A percentile compares a stretch with the other conserved stretches of the same genome.
These are phyloP conservation scores for Procambarus clarkii DNA, from an alignment of 1,140 invertebrate species.

Conservation along the genomic window DNA sequence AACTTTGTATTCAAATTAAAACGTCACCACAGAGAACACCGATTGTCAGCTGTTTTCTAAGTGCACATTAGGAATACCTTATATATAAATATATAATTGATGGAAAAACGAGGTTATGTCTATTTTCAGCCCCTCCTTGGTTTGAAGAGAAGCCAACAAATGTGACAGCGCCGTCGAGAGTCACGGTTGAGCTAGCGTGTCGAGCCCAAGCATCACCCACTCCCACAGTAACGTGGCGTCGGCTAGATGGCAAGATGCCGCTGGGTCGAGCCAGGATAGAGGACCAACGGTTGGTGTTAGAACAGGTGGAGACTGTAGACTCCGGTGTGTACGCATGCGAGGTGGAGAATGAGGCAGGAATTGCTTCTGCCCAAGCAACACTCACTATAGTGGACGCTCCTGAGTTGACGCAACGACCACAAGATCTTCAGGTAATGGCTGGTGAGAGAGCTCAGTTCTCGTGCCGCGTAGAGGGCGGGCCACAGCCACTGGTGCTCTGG, in stretches of 20 bases:
- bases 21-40: too few species aligned
- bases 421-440: conserved; percentile 43
- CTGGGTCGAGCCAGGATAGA: conserved; percentile 20
- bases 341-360: conserved; percentile 50
- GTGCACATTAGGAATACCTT: too few species aligned
- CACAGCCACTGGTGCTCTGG: conserved; percentile 64
- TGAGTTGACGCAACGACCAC: conserved; percentile 38
- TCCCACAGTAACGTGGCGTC: conserved; percentile 32
- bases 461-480: conserved; percentile 62
- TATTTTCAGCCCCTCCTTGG: conserved; percentile 24
- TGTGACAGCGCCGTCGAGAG: conserved; percentile 26
- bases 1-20: too few species aligned
- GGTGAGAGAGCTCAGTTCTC: conserved; percentile 34
- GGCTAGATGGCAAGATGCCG: conserved; percentile 43
- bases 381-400: conserved; percentile 44
- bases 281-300: conserved; percentile 15
- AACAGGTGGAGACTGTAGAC: conserved; percentile 10
- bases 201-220: conserved; percentile 1
- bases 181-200: conserved; percentile 26
- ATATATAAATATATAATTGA: too few species aligned
- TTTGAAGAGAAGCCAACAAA: conserved; percentile 38
- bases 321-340: conserved; percentile 42
- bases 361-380: not conserved
- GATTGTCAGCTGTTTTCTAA: too few species aligned
- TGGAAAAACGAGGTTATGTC: not conserved